Evolutionary conservation across 2,113 vertebrate genomes (phyloP), one percentile per base, ranked within the genome.

Genomic region (Spheniscus mendiculus): DNA sequence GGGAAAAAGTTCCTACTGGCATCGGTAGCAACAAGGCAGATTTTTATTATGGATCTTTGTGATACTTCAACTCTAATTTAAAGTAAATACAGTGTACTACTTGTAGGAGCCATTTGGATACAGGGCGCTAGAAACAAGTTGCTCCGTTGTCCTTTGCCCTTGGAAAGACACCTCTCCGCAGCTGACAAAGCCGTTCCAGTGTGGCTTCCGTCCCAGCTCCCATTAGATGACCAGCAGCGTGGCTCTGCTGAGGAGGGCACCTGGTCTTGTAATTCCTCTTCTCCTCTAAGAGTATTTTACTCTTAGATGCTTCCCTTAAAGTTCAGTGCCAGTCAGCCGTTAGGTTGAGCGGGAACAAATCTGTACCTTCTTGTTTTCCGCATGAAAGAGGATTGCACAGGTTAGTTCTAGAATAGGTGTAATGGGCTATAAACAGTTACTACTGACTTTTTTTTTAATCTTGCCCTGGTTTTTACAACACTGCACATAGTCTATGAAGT

Each of bases 121-220:
- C 27, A 61, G 85, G 66, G 23, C 8, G 5, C 40, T 59, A 62
- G 47, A 61, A 87, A 27, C 9, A 15, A 59, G 45, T 58, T 65
- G 18, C 30, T 71, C 26, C 1, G 12, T 36, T 44, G 34, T 61
- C 45, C 16, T 42, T 73, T 82, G 63, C 45, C n/a, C 58, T 85
- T 82, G 67, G 52, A 47, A 58, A 29, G 65, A 27, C 45, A 36
- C 36, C 10, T 74, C 32, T 32, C 17, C 69, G 63, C 67, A 90
- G 73, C 74, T 77, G 72, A 12, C 1, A 1, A 23, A 50, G 61
- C 44, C 0, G 0, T 72, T 73, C 58, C 49, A 32, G 69, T 26
- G 63, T n/a, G 47, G 22, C 52, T 74, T 69, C 52, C 8, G 4
- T 84, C 73, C 76, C 69, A 25, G 36, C 47, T 77, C 23, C 47